Conservation (phyloP, 2,797 vertebrate species). For the Pseudomugil tenellus region DNA sequence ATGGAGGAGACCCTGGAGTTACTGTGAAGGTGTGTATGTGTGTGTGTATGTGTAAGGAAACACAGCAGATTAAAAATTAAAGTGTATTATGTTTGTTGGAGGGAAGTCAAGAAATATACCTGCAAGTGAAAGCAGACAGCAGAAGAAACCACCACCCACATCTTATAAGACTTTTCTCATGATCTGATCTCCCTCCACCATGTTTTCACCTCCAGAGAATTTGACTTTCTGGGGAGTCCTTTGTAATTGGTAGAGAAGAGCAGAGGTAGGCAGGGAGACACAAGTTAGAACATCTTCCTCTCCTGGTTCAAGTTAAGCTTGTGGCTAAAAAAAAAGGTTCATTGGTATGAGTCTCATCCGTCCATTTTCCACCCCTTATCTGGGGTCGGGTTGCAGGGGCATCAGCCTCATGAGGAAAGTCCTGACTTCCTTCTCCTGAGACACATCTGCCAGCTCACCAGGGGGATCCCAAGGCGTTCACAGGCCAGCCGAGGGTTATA, state of each 20-base stretch:
- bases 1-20: conserved; percentile 78
- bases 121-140: conserved; percentile 18
- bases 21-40: conserved; percentile 79
- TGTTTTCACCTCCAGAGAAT: conserved; percentile 25
- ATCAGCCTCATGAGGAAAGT: no score
- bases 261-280: conserved; percentile 7
- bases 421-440: no score
- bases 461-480: no score
- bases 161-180: conserved; percentile 24
- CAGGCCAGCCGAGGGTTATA: no score
- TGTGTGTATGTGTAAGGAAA: not conserved
- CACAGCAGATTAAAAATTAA: not conserved
- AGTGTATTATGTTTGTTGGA: conserved; percentile 6
- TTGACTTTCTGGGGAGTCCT: conserved; percentile 16
- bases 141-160: conserved; percentile 19
- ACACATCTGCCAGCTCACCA: no score
- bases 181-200: conserved; percentile 18
- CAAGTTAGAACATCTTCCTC: conserved; percentile 6
- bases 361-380: no score
- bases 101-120: conserved; percentile 6
- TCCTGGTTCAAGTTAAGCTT: conserved; percentile 27
- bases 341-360: conserved; percentile 40
- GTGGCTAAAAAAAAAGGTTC: conserved; percentile 19
- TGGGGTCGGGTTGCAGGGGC: no score
- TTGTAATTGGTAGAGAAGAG: conserved; percentile 14